A percentile compares a stretch with the other conserved stretches of the same genome.
Evolutionary conservation across 1,140 invertebrate species (phyloP).

Genomic region (Pteromalus puparum): DNA sequence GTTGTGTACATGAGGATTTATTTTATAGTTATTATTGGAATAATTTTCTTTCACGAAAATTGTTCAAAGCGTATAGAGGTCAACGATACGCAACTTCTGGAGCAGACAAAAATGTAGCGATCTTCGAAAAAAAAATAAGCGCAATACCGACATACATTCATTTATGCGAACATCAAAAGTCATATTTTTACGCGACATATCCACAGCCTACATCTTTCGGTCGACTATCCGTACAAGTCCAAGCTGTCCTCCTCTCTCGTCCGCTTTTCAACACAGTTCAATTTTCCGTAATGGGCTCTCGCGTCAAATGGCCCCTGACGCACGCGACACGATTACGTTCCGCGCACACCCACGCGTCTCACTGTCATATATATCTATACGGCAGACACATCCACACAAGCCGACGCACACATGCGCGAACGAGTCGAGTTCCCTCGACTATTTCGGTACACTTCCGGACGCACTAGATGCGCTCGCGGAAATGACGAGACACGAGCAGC

Average conservation of each 20-base stretch:
- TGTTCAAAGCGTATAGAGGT: too few relatives aligned
- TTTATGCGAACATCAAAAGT: too few relatives aligned
- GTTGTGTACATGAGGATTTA: too few relatives aligned
- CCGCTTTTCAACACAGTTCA: conserved; percentile 52
- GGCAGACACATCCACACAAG: neutral
- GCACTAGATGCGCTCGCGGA: conserved; percentile 1
- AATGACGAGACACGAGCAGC: neutral
- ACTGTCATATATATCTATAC: neutral
- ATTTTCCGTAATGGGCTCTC: conserved; percentile 59
- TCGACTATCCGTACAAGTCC: too few relatives aligned
- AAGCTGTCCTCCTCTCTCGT: neutral
- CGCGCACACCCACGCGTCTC: neutral
- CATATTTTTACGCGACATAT: too few relatives aligned
- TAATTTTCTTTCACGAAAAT: too few relatives aligned
- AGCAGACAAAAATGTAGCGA: too few relatives aligned
- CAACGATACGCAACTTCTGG: too few relatives aligned
- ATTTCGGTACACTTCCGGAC: neutral
- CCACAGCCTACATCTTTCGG: too few relatives aligned
- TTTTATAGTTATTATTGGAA: too few relatives aligned
- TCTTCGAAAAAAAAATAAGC: too few relatives aligned
- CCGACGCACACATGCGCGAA: neutral
- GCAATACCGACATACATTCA: too few relatives aligned
- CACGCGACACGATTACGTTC: conserved; percentile 45
- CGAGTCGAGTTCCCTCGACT: neutral
- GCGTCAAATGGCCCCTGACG: conserved; percentile 49